Conservation (phyloP, 2,888 invertebrate species). For the Thyatira batis region DNA sequence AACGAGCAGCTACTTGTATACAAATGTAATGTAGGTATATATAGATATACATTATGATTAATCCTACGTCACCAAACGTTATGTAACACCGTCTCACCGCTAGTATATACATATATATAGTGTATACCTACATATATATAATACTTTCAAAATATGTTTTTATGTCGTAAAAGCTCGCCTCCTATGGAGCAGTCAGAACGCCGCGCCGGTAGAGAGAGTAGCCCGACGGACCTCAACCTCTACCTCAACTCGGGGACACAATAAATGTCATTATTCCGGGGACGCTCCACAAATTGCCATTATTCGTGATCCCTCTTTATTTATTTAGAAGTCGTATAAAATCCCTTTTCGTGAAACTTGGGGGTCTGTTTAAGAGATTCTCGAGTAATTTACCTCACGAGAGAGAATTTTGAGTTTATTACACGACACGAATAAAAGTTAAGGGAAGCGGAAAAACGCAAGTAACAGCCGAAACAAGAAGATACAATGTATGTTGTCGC, state of each 20-base stretch:
- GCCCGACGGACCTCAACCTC: too few relatives aligned
- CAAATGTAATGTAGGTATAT: neutral
- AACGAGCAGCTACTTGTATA: neutral
- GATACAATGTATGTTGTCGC: conserved; percentile 9
- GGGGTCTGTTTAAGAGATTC: conserved; percentile 9
- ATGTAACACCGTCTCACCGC: too few relatives aligned
- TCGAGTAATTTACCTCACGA: conserved; percentile 13
- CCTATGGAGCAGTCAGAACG: too few relatives aligned
- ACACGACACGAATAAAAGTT: conserved; percentile 11
- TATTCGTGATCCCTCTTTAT: neutral
- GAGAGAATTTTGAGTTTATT: conserved; percentile 10
- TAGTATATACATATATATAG: too few relatives aligned
- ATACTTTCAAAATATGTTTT: too few relatives aligned
- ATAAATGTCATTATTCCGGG: neutral
- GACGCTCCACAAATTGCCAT: neutral
- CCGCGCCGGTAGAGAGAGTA: too few relatives aligned
- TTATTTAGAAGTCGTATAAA: conserved; percentile 5
- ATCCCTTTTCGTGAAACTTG: conserved; percentile 7
- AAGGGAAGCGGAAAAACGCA: conserved; percentile 8
- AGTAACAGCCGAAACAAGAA: conserved; percentile 13
- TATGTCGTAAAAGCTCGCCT: too few relatives aligned
- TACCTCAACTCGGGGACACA: too few relatives aligned
- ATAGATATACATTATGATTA: too few relatives aligned
- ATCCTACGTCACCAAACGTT: too few relatives aligned
- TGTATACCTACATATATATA: too few relatives aligned